Evolutionary conservation across 2,113 vertebrate species (phyloP).

Genomic region (Poeciliopsis occidentalis): DNA sequence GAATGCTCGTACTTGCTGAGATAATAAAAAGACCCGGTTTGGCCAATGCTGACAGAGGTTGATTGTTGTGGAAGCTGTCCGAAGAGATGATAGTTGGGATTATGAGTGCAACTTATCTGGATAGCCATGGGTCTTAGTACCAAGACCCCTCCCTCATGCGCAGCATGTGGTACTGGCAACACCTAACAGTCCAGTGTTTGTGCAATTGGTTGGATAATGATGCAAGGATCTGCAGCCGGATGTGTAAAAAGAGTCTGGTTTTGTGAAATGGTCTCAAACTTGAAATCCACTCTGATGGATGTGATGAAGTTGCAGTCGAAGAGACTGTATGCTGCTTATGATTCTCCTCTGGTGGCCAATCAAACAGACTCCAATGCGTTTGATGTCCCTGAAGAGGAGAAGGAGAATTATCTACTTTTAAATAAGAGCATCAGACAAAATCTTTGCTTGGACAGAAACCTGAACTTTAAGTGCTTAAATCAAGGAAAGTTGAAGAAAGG

Average conservation of each 20-base stretch:
- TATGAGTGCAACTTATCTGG: slow-evolving; percentile 36
- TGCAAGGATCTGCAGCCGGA: slow-evolving; percentile 45
- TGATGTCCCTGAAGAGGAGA: slow-evolving; percentile 85
- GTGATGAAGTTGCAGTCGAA: slow-evolving; percentile 95
- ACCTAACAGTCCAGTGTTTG: slow-evolving; percentile 66
- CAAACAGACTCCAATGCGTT: slow-evolving; percentile 94
- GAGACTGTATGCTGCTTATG: slow-evolving; percentile 99
- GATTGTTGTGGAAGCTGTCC: slow-evolving; percentile 64
- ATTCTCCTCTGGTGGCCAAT: slow-evolving; percentile 99
- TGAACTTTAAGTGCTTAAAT: too few species aligned
- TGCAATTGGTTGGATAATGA: slow-evolving; percentile 59
- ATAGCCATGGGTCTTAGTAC: slow-evolving; percentile 31
- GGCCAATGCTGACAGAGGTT: slow-evolving; percentile 68
- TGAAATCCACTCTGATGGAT: slow-evolving; percentile 97
- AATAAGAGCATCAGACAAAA: not conserved
- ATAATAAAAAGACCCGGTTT: slow-evolving; percentile 58
- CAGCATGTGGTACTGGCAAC: slow-evolving; percentile 50
- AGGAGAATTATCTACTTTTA: slow-evolving; percentile 5
- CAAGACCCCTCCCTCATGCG: slow-evolving; percentile 22
- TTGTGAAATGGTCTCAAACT: slow-evolving; percentile 85
- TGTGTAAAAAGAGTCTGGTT: slow-evolving; percentile 58
- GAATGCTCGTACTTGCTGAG: slow-evolving; percentile 85
- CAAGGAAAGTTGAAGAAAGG: too few species aligned
- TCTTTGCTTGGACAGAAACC: not conserved
- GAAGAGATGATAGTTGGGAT: slow-evolving; percentile 55